phyloP scores from a whole-genome alignment of 2,797 vertebrate species.

The Micrastur ruficollis region DNA sequence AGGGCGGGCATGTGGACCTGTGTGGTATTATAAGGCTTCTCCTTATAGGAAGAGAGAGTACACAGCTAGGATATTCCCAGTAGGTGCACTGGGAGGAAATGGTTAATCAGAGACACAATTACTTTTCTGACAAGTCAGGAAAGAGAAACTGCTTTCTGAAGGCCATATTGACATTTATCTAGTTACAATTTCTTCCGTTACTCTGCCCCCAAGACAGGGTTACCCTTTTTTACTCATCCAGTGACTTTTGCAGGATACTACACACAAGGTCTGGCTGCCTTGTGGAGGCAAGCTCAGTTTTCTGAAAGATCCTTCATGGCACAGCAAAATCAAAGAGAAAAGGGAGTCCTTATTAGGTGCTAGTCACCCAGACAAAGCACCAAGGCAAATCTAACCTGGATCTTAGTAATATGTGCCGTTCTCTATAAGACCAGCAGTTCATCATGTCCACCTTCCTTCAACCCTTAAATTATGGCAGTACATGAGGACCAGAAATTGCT shows the following conservation, averaged over 20 bases:
- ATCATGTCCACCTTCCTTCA: not conserved
- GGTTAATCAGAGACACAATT: not conserved
- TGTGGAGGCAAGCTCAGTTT: not conserved
- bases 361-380: not conserved
- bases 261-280: not conserved
- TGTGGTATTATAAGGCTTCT: not conserved
- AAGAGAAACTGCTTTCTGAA: not conserved
- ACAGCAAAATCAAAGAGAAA: not conserved
- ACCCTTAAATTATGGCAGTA: not conserved
- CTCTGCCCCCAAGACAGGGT: not conserved
- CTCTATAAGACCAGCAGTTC: not conserved
- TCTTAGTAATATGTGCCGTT: not conserved
- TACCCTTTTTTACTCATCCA: not conserved
- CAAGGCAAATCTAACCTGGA: not conserved
- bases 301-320: not conserved
- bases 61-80: not conserved
- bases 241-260: not conserved
- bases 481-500: not conserved
- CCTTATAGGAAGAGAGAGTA: not conserved
- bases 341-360: not conserved
- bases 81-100: not conserved
- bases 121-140: not conserved
- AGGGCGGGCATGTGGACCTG: not conserved
- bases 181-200: not conserved
- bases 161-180: not conserved